Percentiles rank a stretch among this genome's conserved stretches.
Conservation (phyloP, 1,140 invertebrate species). For the Acyrthosiphon pisum region DNA sequence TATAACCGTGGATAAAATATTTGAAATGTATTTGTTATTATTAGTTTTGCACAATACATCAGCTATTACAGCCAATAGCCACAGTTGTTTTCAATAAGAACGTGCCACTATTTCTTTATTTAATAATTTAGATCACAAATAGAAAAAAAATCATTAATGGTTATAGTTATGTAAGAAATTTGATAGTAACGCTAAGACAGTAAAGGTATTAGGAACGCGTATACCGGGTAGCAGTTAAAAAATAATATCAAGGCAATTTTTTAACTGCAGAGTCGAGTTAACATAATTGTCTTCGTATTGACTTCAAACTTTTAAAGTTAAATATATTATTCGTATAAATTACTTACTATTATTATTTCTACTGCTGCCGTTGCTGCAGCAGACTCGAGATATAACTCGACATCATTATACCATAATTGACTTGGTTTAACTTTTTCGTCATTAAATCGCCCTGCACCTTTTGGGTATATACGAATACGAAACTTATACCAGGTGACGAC, state of each 20-base stretch:
- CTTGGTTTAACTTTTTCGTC: not conserved
- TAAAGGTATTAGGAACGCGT: too few relatives aligned
- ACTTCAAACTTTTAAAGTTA: not conserved
- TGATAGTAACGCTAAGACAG: too few relatives aligned
- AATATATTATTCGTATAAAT: not conserved
- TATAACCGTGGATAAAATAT: not conserved
- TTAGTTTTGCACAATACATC: too few relatives aligned
- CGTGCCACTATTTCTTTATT: not conserved
- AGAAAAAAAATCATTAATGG: not conserved
- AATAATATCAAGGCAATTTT: not conserved
- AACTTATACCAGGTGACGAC: not conserved
- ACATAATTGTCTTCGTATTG: not conserved
- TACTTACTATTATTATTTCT: too few relatives aligned
- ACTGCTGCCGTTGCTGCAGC: not conserved
- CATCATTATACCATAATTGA: not conserved
- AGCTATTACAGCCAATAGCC: too few relatives aligned
- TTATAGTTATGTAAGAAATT: too few relatives aligned
- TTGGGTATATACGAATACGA: not conserved
- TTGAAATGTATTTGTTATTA: not conserved
- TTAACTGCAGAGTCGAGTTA: not conserved
- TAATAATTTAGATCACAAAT: not conserved
- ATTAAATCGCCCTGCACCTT: not conserved
- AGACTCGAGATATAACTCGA: not conserved
- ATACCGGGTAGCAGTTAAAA: not conserved
- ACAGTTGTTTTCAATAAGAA: not conserved